Base-by-base conservation (phyloP, 2,113 vertebrate genomes). In the Pampusana beccarii region DNA sequence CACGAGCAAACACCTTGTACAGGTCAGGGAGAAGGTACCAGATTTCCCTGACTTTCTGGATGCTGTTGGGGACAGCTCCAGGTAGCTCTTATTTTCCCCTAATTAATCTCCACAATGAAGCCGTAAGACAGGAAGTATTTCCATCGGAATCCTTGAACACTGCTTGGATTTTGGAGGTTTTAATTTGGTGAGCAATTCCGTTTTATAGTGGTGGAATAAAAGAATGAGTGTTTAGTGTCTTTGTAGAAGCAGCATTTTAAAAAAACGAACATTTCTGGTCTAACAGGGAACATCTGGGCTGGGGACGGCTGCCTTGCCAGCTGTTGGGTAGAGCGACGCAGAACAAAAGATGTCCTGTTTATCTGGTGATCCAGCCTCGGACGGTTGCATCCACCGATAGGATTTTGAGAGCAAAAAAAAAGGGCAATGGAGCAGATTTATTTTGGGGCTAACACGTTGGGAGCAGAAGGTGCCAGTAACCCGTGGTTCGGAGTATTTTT, bases 281-380 rank as follows among this genome's bases (percentile, higher is more conserved):
- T 97, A 97, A 91, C 95, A n/a, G 60, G 86, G 92, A 95, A 40
- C 94, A 96, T 86, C 95, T 97, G 91, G 44, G 67, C 70, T 0
- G 11, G 67, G 90, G 48, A 19, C 5, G 4, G 70, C 65, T 11
- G 11, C 86, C 96, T 74, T 81, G 83, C 69, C 70, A 88, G 69
- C 93, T 93, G 75, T 60, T 65, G 48, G 53, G 88, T 61, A 88
- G 77, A 66, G 65, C 33, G 17, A 54, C 6, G 11, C 3, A 56
- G 81, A 91, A 93, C 95, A 97, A 95, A 96, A 79, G 84, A 58
- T 33, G 40, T 91, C 88, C 97, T 96, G 90, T 93, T 93, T 57
- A 66, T 88, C 84, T 34, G 31, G 33, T 4, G 69, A 83, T 36
- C 92, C 73, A 10, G 87, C 25, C 29, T 16, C 4, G n/a, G 79